These are phyloP conservation scores for Macropus fuliginosus DNA, from an alignment of 2,797 vertebrate species.

Conservation along the genomic window DNA sequence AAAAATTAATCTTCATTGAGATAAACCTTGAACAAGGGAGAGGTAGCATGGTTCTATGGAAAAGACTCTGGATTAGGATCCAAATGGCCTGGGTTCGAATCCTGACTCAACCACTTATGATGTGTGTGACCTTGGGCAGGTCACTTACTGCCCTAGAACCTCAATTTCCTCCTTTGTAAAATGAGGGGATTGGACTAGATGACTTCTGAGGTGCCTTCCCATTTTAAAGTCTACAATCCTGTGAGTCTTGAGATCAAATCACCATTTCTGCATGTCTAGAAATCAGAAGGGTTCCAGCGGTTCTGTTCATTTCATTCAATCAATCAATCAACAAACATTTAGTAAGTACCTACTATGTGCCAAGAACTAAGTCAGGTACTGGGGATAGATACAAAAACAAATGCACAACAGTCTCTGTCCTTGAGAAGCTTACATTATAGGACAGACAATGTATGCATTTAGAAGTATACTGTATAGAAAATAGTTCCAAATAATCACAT, in stretches of 20 bases:
- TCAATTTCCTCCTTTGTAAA: conserved; percentile 13
- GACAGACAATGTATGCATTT: neutral
- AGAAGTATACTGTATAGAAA: neutral
- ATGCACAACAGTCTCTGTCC: neutral
- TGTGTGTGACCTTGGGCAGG: neutral
- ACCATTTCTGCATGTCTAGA: neutral
- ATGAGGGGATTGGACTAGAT: neutral
- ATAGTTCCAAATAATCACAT: neutral
- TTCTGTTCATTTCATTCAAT: neutral
- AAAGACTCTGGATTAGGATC: neutral
- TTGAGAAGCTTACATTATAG: neutral
- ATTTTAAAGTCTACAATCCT: neutral
- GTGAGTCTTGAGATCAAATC: neutral
- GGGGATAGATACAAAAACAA: neutral
- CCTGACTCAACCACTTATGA: neutral
- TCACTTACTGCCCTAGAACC: neutral
- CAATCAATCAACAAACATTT: neutral
- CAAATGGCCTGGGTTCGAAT: neutral
- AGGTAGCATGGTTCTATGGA: too few relatives aligned
- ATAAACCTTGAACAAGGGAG: neutral
- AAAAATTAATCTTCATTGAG: neutral
- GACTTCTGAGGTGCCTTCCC: neutral
- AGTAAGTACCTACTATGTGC: neutral
- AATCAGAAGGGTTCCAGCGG: neutral
- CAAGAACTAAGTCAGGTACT: neutral